phyloP scores from a whole-genome alignment of 2,888 invertebrate genomes.

The Brachyopa scutellaris region DNA sequence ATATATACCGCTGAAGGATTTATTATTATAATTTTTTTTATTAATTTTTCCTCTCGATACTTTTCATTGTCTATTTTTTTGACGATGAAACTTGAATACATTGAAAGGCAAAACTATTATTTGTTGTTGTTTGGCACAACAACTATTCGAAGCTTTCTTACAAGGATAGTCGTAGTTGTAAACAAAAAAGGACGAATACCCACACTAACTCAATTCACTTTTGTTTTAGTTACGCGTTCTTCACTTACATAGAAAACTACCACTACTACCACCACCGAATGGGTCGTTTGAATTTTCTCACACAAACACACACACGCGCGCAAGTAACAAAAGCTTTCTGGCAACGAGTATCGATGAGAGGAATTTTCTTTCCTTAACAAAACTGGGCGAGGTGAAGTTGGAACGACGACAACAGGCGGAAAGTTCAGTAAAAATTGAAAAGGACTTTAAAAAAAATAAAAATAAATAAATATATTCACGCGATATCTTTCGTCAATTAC shows the following conservation, averaged over 20 bases:
- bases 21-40: neutral
- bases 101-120: constrained; percentile 48
- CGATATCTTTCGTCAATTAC: constrained; percentile 46
- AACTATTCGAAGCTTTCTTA: constrained; percentile 2
- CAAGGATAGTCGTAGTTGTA: constrained; percentile 18
- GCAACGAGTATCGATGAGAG: constrained; percentile 73
- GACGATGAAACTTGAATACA: constrained; percentile 7
- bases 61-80: too few relatives aligned
- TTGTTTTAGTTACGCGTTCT: constrained; percentile 39
- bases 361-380: neutral
- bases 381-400: constrained; percentile 27
- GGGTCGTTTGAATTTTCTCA: neutral
- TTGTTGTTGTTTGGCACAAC: constrained; percentile 26
- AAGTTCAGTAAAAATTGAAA: too few relatives aligned
- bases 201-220: constrained; percentile 8
- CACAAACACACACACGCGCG: constrained; percentile 20
- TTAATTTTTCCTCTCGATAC: too few relatives aligned
- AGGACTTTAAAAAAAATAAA: constrained; percentile 26
- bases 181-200: constrained; percentile 1
- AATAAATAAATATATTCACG: too few relatives aligned
- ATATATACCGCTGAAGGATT: neutral
- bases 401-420: too few relatives aligned
- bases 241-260: neutral
- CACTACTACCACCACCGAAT: too few relatives aligned
- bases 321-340: constrained; percentile 63